Base-by-base conservation (phyloP, 2,797 vertebrate species). In the Hyperoplus lanceolatus region DNA sequence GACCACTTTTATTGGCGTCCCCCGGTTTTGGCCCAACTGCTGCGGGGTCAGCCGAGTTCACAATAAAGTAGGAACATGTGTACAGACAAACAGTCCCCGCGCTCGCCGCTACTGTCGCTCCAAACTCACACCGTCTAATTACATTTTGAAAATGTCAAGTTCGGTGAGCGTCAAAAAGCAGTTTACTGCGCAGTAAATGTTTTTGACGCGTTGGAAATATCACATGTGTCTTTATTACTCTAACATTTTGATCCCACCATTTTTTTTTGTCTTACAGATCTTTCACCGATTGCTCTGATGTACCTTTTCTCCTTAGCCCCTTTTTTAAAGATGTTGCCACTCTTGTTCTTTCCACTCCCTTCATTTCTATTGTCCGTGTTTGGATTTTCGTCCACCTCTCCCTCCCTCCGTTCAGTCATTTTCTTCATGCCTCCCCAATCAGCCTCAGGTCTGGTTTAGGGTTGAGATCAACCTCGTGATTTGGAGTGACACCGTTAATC, bases 31-130 rank as follows among this genome's bases (percentile, higher is more conserved):
- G 81, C 66, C 76, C 64, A 38, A 77, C 85, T 6, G 77, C 81
- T 84, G 89, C 75, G 77, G 82, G 80, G 93, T 88, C 81, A 88
- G 70, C 45, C 58, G 69, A 91, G 90, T 89, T 93, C 90, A 89
- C 85, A 59, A 84, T 81, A 90, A 93, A 91, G 84, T 89, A 84
- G 78, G 85, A 93, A 88, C 91, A 92, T 84, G 87, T 93, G 92
- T 90, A 86, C 81, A 62, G 86, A 87, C 84, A 83, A 88, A 82
- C 81, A 84, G 62, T 53, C 62, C 14, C 54, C 42, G 0, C 6
- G 7, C 79, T 77, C 18, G 59, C 75, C 45, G 75, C 87, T 88
- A 82, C 89, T 53, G 76, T 77, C 80, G 80, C 80, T 77, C 49
- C 80, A 77, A 77, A 70, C 81, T 79, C 76, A 72, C 67, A 4